Evolutionary conservation across 1,140 invertebrate species (phyloP), one percentile per base, ranked within the genome.

Genomic region (Drosophila bocqueti): DNA sequence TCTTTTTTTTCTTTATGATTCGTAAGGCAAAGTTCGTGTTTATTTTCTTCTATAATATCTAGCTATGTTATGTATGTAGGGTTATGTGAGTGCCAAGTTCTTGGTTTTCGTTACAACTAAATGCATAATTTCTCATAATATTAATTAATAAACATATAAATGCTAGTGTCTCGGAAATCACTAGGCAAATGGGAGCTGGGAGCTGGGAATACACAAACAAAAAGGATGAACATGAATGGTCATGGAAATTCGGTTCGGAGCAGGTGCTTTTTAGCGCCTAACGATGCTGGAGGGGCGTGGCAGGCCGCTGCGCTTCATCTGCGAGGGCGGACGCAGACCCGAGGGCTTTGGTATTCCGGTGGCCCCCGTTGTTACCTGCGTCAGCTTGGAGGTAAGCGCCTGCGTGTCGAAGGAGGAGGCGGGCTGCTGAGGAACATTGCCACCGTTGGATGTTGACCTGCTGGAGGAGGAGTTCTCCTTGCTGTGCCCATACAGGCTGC

Each of bases 281-380:
- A 89, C 68, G 55, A 80, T 79, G 62, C 81, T 91, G 11, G 85
- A 90, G 5, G 92, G 92, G 26, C 91, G 74, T 5, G 92, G 92
- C 52, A 93, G 73, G 21, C 91, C 92, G 62, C 92, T 93, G 60
- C 90, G 92, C 68, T 87, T 91, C 38, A 92, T 79, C 55, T 83
- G 91, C 45, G 90, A 75, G 3, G 92, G 92, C 26, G 72, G 92
- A 29, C 91, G 62, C 16, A 93, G 46, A 18, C 92, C 91, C 21
- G 92, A 93, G 8, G 92, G 92, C 57, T 93, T 93, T 3, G 92
- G 92, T 61, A 93, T 91, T 38, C 92, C 92, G 5, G 77, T 83
- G 58, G 90, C 58, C 49, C 86, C 81, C 9, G 78, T 84, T 38
- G 87, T 91, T 24, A 91, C 77, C 59, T 87, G 83, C 43, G 89